A percentile compares a stretch with the other conserved stretches of the same genome.
These are phyloP conservation scores for Hyposoter dolosus DNA, from an alignment of 2,888 invertebrate species.

Conservation along the genomic window DNA sequence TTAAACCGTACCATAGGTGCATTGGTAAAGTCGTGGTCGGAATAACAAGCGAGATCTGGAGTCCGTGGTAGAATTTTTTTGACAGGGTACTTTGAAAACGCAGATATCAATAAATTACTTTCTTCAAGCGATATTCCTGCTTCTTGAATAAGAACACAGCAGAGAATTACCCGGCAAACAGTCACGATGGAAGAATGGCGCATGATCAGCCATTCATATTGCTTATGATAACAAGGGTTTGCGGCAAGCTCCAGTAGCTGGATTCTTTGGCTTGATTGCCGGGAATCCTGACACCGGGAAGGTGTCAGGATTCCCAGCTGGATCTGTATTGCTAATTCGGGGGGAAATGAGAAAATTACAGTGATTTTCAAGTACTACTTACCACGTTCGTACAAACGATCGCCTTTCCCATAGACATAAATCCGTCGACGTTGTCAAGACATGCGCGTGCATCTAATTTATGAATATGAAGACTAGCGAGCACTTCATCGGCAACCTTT, in stretches of 20 bases:
- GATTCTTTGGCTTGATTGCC: too few species aligned
- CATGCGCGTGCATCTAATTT: conserved; percentile 61
- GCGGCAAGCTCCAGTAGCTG: too few species aligned
- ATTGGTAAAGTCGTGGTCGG: background rate
- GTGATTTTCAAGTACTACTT: conserved; percentile 40
- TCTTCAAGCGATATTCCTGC: too few species aligned
- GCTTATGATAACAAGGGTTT: too few species aligned
- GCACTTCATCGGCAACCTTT: conserved; percentile 42
- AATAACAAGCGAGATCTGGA: background rate
- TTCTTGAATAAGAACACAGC: too few species aligned
- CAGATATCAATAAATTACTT: too few species aligned
- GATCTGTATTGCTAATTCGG: background rate
- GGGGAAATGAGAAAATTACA: background rate
- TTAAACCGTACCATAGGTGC: background rate
- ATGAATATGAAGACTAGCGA: conserved; percentile 48
- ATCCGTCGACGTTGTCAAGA: conserved; percentile 57
- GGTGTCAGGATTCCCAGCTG: too few species aligned
- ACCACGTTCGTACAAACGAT: conserved; percentile 71
- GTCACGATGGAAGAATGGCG: too few species aligned
- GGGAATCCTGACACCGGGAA: too few species aligned
- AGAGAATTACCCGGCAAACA: too few species aligned
- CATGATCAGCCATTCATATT: too few species aligned
- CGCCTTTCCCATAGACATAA: conserved; percentile 56
- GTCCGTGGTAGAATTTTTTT: background rate
- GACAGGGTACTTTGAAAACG: background rate